Evolutionary conservation across 2,797 vertebrate species (phyloP), one percentile per base, ranked within the genome.

Genomic region (Pristis pectinata): DNA sequence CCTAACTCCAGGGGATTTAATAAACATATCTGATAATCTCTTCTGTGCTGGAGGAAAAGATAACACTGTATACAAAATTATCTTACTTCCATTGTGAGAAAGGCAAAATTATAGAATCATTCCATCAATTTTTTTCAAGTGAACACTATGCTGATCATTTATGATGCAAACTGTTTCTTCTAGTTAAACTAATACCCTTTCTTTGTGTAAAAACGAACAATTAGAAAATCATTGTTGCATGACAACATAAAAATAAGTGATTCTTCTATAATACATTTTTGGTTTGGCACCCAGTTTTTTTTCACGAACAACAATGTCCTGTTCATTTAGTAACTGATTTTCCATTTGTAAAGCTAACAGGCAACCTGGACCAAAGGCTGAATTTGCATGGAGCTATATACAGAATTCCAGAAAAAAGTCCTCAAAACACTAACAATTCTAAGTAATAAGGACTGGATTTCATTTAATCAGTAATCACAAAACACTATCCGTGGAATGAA

Each of bases 11-110:
- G 97, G 97, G 97, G 97, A 97, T 97, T 98, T 99, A 98, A 99
- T 99, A 98, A 99, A 99, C 98, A 98, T 98, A 98, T 99, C 98
- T 98, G 98, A 98, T 98, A 98, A 98, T 97, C 95, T 97, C 97
- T 97, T 97, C 97, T 96, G 97, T 97, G 98, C 98, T 97, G 96
- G 96, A 98, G 98, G 98, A 97, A 97, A 96, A 97, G 98, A 98
- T 97, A 97, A 96, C 97, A 97, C 97, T 98, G 98, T 99, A 98
- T 98, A 98, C 98, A 98, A 98, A 99, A 94, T 94, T 97, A 98
- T 96, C 97, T 96, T 97, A 97, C 96, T 97, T 96, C 94, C 96
- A 94, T 97, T 97, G 98, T 98, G 96, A 97, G 98, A 97, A 98
- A 98, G 97, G 98, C 97, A 98, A 98, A 98, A 98, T 98, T 98